Conservation (phyloP, 2,888 invertebrate genomes). For the Tetanocera ferruginea region DNA sequence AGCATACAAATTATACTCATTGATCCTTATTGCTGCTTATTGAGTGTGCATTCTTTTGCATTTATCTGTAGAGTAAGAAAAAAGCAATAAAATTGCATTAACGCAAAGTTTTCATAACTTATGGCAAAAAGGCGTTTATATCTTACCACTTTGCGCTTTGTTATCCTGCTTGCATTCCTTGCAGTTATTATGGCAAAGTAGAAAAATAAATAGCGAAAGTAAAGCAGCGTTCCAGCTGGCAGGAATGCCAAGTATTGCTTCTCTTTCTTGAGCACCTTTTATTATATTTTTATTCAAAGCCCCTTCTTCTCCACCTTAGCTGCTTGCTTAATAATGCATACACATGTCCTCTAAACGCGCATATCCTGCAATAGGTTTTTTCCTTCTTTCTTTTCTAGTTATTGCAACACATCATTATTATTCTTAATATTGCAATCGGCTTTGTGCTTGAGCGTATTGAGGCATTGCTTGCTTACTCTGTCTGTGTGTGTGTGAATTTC, state of each 20-base stretch:
- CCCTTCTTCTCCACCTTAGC: not conserved
- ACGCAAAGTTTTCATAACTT: slow-evolving; percentile 14
- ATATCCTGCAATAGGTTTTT: not conserved
- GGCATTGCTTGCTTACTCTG: not conserved
- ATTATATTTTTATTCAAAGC: not conserved
- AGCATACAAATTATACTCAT: slow-evolving; percentile 27
- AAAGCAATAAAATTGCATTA: slow-evolving; percentile 31
- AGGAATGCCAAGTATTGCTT: not conserved
- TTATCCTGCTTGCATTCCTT: not conserved
- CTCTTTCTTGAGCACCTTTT: not conserved
- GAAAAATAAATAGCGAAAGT: not conserved
- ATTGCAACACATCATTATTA: not conserved
- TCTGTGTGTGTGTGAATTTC: not conserved
- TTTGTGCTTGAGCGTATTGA: not conserved
- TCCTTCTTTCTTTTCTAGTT: not conserved
- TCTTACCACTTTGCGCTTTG: not conserved
- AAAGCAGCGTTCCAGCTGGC: not conserved
- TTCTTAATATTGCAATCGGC: slow-evolving; percentile 23
- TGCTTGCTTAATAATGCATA: not conserved
- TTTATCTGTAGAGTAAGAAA: not conserved
- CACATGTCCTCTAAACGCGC: not conserved
- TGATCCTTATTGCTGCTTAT: slow-evolving; percentile 17
- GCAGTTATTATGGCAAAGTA: not conserved
- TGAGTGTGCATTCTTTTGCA: not conserved
- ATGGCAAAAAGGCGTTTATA: not conserved